Percentiles rank a stretch among this genome's conserved stretches.
These are phyloP conservation scores for Drosophila tropicalis DNA, from an alignment of 1,140 invertebrate genomes.

Conservation along the genomic window DNA sequence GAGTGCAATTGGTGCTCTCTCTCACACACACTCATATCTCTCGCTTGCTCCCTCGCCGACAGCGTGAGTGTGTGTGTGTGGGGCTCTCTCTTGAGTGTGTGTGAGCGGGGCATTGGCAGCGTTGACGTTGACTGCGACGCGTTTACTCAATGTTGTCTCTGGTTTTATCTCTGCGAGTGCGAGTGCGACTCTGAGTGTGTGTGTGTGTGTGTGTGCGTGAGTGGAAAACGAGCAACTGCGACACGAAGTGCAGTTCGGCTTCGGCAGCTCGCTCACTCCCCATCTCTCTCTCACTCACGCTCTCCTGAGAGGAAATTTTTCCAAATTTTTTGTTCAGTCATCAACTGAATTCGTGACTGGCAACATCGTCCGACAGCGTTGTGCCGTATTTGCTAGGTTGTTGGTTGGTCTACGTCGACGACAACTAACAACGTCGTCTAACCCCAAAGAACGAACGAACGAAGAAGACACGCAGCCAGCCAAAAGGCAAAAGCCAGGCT, in stretches of 20 bases:
- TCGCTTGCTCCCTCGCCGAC: background rate
- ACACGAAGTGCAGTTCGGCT: no score
- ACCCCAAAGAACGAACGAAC: no score
- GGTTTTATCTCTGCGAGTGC: background rate
- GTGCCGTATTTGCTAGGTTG: conserved; percentile 52
- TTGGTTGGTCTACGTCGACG: conserved; percentile 15
- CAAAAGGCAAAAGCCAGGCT: background rate
- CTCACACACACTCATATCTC: conserved; percentile 13
- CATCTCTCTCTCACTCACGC: no score
- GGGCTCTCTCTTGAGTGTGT: conserved; percentile 10
- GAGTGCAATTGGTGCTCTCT: conserved; percentile 28
- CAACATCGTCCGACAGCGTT: conserved; percentile 69
- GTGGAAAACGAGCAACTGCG: background rate
- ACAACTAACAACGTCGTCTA: no score
- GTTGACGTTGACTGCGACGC: conserved; percentile 8
- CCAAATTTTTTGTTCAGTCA: no score
- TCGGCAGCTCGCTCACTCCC: no score
- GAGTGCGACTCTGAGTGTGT: no score
- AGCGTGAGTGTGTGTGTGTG: background rate
- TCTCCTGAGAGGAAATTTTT: no score
- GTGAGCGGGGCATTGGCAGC: background rate
- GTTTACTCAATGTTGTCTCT: conserved; percentile 8
- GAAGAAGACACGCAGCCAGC: no score
- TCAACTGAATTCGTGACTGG: conserved; percentile 79
- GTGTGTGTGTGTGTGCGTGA: background rate